Evolutionary conservation across 2,113 vertebrate species (phyloP), one percentile per base, ranked within the genome.

Genomic region (Oryzias curvinotus): DNA sequence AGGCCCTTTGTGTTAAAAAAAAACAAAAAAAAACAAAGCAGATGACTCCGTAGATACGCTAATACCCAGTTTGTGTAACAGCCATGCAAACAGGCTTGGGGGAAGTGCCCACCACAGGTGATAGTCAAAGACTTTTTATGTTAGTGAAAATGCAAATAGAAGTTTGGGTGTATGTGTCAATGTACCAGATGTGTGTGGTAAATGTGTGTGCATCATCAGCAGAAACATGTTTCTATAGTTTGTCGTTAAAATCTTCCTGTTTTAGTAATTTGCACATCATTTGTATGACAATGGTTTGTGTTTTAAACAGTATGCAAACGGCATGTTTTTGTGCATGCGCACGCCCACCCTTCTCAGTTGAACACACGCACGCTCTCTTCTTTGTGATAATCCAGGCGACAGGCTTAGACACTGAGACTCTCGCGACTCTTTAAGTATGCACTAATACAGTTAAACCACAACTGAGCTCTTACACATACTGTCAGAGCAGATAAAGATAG

Each of bases 361-460:
- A 57, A 53, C 45, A 56, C 19, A 44, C 28, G 54, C 49, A 19
- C 30, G 17, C 66, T 58, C 67, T 75, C 43, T 52, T 80, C 26
- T 57, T 63, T 23, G 41, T 71, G 77, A 65, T 86, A 86, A 87
- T 90, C 79, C 80, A 70, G 65, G 68, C 85, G 79, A 88, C 68
- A 69, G 77, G 81, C 82, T 87, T 81, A 89, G 86, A 85, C 77
- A 78, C 52, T 70, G 74, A 86, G 75, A 84, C 70, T 85, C 76
- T 77, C 68, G 68, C 55, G 57, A 82, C 77, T 73, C 74, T 73
- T 81, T 86, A 86, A 89, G 85, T 73, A 88, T 78, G 76, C 80
- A 67, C 78, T 87, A 86, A 90, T 86, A 71, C 87, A 58, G 71
- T 90, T 85, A 88, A 88, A 89, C 67, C 88, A 88, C 85, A 83